Conservation (phyloP, 1,140 invertebrate genomes). For the Brachionus asplanchnoidis region DNA sequence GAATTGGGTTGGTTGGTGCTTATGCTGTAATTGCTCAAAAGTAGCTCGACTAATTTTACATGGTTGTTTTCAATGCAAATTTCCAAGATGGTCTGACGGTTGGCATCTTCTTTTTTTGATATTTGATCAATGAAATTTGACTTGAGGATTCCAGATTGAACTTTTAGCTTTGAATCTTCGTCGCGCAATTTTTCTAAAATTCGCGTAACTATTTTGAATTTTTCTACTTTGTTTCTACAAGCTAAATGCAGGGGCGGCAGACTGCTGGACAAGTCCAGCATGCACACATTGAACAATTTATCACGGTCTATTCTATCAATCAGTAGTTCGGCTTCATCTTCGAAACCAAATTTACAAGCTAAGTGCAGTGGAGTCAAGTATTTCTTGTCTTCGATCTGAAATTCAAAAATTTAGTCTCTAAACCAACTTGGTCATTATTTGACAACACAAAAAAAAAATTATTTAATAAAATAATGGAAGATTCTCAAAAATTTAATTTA, state of each 20-base stretch:
- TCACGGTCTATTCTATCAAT: background rate
- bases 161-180: background rate
- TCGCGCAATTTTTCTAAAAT: background rate
- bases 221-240: slow-evolving; percentile 23
- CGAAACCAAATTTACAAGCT: slow-evolving; percentile 25
- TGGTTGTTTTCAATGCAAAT: slow-evolving; percentile 37
- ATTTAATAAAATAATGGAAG: too few species aligned
- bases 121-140: background rate
- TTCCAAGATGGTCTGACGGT: background rate
- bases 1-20: background rate
- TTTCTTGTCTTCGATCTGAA: slow-evolving; percentile 26
- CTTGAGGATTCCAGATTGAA: background rate
- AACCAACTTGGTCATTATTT: too few species aligned
- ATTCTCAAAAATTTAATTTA: too few species aligned
- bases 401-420: background rate
- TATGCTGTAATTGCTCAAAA: background rate
- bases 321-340: background rate
- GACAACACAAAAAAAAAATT: too few species aligned
- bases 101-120: slow-evolving; percentile 34
- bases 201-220: background rate
- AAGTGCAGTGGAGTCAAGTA: slow-evolving; percentile 26
- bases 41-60: slow-evolving; percentile 12
- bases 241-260: background rate
- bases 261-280: background rate
- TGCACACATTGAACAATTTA: slow-evolving; percentile 1